phyloP scores from a whole-genome alignment of 1,140 invertebrate species.

The Bombus polaris region DNA sequence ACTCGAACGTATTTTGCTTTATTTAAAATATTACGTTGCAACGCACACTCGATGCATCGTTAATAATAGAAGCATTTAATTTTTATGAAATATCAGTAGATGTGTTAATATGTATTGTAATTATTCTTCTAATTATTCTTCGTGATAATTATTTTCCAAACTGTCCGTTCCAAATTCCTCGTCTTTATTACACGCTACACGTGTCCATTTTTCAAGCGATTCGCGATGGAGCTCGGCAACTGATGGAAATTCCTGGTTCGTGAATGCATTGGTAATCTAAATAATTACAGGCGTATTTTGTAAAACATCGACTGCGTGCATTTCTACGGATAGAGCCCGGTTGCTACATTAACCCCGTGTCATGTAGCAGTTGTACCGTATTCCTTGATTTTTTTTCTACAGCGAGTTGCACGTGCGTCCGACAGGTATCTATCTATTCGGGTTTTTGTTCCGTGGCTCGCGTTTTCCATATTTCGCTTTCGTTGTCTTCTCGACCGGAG shows the following conservation, averaged over 20 bases:
- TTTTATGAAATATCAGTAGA: too few species aligned
- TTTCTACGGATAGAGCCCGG: not conserved
- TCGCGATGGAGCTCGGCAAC: not conserved
- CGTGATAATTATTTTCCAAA: not conserved
- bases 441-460: slow-evolving; percentile 36
- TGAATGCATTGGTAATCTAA: not conserved
- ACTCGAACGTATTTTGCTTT: too few species aligned
- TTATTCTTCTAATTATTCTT: too few species aligned
- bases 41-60: accelerated
- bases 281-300: not conserved
- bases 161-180: not conserved
- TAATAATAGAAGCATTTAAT: too few species aligned
- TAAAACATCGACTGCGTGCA: not conserved
- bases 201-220: not conserved
- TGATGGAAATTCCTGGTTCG: not conserved
- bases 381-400: slow-evolving; percentile 24
- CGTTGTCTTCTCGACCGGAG: slow-evolving; percentile 48
- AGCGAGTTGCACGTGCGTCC: slow-evolving; percentile 25
- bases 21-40: too few species aligned
- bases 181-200: too few species aligned
- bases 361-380: not conserved
- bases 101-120: too few species aligned
- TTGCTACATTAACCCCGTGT: slow-evolving; percentile 4
- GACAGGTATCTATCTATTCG: slow-evolving; percentile 51
- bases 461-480: slow-evolving; percentile 47